These are phyloP conservation scores for Mermis nigrescens DNA, from an alignment of 2,888 invertebrate genomes.

Conservation along the genomic window DNA sequence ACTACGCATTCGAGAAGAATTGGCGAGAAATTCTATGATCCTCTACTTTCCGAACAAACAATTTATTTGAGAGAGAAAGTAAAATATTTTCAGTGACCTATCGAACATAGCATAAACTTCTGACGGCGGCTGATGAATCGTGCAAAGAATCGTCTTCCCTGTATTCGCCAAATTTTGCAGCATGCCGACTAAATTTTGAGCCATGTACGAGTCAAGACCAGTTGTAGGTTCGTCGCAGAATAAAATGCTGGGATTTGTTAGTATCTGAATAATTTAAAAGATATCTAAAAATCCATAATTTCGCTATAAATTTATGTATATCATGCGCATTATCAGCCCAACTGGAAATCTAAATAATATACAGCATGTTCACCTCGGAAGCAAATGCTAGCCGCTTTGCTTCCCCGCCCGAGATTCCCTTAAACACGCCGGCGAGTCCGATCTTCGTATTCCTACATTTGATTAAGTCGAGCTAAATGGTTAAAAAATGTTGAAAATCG, in stretches of 20 bases:
- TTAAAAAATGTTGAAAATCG: background rate
- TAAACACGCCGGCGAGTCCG: conserved; percentile 62
- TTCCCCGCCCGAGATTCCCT: conserved; percentile 88
- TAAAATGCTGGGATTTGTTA: conserved; percentile 80
- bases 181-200: conserved; percentile 68
- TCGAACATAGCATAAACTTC: conserved; percentile 28
- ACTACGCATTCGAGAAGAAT: no score
- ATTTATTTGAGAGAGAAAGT: no score
- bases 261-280: conserved; percentile 36
- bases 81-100: no score
- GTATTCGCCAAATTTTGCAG: conserved; percentile 26
- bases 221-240: conserved; percentile 96
- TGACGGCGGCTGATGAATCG: conserved; percentile 31
- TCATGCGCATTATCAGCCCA: no score
- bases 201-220: conserved; percentile 88
- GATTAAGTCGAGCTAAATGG: conserved; percentile 53
- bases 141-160: conserved; percentile 29
- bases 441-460: conserved; percentile 79
- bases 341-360: background rate
- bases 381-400: conserved; percentile 83
- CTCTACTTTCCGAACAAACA: no score
- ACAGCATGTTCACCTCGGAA: conserved; percentile 45
- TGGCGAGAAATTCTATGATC: no score
- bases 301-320: no score
- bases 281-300: background rate